Evolutionary conservation across 1,140 invertebrate species (phyloP), one percentile per base, ranked within the genome.

Genomic region (Apis dorsata): DNA sequence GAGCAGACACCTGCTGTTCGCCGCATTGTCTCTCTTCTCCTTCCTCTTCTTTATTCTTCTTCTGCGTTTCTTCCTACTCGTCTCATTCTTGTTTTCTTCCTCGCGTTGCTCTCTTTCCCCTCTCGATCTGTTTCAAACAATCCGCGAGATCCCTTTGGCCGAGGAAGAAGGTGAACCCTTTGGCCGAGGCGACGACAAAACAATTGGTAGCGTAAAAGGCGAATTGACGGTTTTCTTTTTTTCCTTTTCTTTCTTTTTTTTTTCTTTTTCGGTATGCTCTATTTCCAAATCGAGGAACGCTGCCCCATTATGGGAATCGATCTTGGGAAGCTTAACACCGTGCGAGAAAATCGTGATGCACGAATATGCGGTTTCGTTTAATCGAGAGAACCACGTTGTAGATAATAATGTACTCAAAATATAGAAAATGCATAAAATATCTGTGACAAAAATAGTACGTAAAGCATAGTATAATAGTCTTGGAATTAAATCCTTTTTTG

Each of bases 1-100:
- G 85, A 89, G 81, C 86, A 90, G 86, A 92, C 92, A 92, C 92
- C 92, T 92, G 92, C 92, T 92, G 89, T 91, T 92, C 85, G 77
- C 81, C 49, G 87, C 85, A 90, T 92, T 92, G 90, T 92, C 90
- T 90, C 83, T 77, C 63, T 28, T 55, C 13, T 57, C 72, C 28
- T 70, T 53, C 11, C 51, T 63, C 8, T 72, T 57, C 55, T 63
- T 51, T 34, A n/a, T 34, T n/a, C n/a, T 34, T 53, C 13, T 12
- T 70, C n/a, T n/a, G 68, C 71, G 65, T 70, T 84, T 84, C 69
- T 68, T 77, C 62, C 83, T 76, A 84, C 69, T 66, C 66, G n/a
- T 13, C 57, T 49, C 34, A 8, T 28, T 74, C 60, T 19, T n/a
- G n/a, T 19, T 76, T 44, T 84, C 78, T 34, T 63, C 49, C 28